A percentile compares a stretch with the other conserved stretches of the same genome.
Conservation (phyloP, 1,140 invertebrate species). For the Drosophila funebris region DNA sequence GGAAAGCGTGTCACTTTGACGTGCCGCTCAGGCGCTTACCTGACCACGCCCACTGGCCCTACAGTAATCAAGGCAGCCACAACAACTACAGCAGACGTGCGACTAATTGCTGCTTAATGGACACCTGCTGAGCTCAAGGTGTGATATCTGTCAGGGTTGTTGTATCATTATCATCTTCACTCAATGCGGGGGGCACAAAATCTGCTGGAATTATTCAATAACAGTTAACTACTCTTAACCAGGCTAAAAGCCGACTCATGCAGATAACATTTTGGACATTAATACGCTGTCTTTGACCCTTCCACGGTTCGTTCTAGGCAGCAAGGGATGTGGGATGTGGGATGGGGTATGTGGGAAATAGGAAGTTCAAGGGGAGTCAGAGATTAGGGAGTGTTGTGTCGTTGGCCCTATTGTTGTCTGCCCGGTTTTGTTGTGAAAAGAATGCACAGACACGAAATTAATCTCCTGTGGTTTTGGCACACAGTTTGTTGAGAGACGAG, state of each 20-base stretch:
- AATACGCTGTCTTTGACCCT: slow-evolving; percentile 7
- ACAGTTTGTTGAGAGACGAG: slow-evolving; percentile 18
- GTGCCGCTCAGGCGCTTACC: slow-evolving; percentile 13
- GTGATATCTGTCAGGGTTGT: slow-evolving; percentile 21
- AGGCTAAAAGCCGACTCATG: background rate
- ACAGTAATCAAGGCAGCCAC: slow-evolving; percentile 38
- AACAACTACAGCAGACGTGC: slow-evolving; percentile 47
- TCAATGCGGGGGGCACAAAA: background rate
- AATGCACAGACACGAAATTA: slow-evolving; percentile 76
- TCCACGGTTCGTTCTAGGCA: background rate
- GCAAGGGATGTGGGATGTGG: background rate
- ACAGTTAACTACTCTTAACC: slow-evolving; percentile 2
- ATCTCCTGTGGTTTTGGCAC: slow-evolving; percentile 64
- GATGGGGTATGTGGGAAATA: too few species aligned
- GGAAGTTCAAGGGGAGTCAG: background rate
- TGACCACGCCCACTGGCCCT: slow-evolving; percentile 24
- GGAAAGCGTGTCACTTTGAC: slow-evolving; percentile 72
- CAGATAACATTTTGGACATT: background rate
- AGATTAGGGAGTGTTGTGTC: slow-evolving; percentile 51
- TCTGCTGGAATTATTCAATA: background rate
- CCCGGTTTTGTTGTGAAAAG: slow-evolving; percentile 41
- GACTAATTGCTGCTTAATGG: slow-evolving; percentile 70
- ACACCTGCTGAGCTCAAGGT: slow-evolving; percentile 34
- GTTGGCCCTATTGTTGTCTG: slow-evolving; percentile 28
- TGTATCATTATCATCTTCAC: background rate